phyloP scores from a whole-genome alignment of 2,113 vertebrate species.

The Muntiacus reevesi region DNA sequence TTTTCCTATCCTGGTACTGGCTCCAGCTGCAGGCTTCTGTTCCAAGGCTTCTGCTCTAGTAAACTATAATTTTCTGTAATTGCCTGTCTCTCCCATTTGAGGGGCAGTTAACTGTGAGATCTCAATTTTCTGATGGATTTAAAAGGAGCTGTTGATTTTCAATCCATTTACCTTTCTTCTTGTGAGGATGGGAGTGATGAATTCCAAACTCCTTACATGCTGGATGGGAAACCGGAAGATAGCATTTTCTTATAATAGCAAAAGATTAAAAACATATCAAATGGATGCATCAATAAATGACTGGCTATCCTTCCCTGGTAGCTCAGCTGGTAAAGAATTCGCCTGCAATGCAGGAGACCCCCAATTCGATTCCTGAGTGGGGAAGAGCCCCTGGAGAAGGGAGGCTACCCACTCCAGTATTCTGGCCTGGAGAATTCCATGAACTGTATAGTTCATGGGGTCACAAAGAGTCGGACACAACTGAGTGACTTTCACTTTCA shows the following conservation, averaged over 20 bases:
- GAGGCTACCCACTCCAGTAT: background rate
- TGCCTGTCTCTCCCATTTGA: background rate
- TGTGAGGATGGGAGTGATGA: conserved; percentile 13
- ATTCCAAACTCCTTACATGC: background rate
- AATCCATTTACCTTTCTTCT: conserved; percentile 2
- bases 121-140: conserved; percentile 30
- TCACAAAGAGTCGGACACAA: background rate
- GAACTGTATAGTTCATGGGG: background rate
- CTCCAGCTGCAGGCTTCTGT: background rate
- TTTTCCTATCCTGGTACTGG: background rate
- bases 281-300: background rate
- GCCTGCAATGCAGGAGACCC: background rate
- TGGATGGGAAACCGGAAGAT: conserved; percentile 19
- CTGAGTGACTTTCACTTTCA: background rate
- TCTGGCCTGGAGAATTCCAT: background rate
- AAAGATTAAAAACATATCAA: conserved; percentile 15
- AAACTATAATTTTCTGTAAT: background rate
- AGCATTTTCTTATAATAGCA: conserved; percentile 57
- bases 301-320: background rate
- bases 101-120: background rate
- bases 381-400: background rate
- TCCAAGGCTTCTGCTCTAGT: background rate
- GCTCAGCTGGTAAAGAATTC: background rate
- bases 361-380: background rate
- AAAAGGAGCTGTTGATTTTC: conserved; percentile 18